Percentiles rank a stretch among this genome's conserved stretches.
These are phyloP conservation scores for Alexandromys fortis DNA, from an alignment of 2,113 vertebrate genomes.

Conservation along the genomic window DNA sequence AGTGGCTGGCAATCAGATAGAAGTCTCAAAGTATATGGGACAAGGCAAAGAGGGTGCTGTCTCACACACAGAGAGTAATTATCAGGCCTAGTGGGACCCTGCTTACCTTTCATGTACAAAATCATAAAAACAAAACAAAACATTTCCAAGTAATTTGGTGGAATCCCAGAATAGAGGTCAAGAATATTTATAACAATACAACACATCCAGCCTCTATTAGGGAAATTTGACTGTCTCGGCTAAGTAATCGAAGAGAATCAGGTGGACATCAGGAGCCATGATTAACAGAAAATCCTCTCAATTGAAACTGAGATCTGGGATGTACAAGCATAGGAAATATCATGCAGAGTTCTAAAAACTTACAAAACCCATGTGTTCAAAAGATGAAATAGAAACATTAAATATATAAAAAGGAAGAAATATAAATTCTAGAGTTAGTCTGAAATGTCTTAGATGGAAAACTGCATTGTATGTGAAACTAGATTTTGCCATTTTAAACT, in stretches of 20 bases:
- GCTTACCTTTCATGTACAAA: background rate
- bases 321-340: too few species aligned
- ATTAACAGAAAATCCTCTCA: constrained; percentile 4
- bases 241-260: background rate
- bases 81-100: background rate
- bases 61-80: background rate
- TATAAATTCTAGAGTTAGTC: background rate
- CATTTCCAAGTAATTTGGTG: background rate
- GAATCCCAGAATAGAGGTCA: background rate
- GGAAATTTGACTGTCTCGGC: background rate
- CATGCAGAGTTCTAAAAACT: background rate
- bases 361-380: constrained; percentile 23
- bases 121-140: background rate
- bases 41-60: background rate
- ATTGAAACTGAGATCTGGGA: background rate
- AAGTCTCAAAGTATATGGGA: background rate
- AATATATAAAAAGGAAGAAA: constrained; percentile 1
- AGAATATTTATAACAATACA: background rate
- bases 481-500: constrained; percentile 52
- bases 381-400: constrained; percentile 43
- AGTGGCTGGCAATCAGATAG: background rate
- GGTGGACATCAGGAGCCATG: background rate
- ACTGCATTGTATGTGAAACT: background rate
- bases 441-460: background rate
- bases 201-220: background rate